Evolutionary conservation across 1,140 invertebrate species (phyloP).

Genomic region (Metaphire vulgaris): DNA sequence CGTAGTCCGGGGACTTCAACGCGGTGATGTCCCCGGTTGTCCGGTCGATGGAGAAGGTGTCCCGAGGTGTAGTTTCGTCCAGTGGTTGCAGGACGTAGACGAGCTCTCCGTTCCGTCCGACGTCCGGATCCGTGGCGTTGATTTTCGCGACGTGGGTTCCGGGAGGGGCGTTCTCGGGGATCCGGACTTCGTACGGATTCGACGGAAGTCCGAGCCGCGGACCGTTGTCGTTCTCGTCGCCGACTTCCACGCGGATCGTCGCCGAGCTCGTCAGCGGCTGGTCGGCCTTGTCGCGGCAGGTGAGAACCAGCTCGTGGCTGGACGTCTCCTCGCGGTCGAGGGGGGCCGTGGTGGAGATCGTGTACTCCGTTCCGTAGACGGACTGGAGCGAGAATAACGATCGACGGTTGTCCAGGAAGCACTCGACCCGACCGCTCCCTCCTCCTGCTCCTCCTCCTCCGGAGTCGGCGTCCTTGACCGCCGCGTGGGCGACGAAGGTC

Average conservation of each 20-base stretch:
- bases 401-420: constrained; percentile 35
- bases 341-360: constrained; percentile 33
- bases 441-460: constrained; percentile 11
- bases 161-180: constrained; percentile 37
- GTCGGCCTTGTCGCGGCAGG: constrained; percentile 39
- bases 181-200: constrained; percentile 5
- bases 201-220: constrained; percentile 58
- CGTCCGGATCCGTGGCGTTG: constrained; percentile 39
- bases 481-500: constrained; percentile 23
- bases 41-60: constrained; percentile 32
- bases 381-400: constrained; percentile 31
- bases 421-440: constrained; percentile 33
- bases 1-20: constrained; percentile 33
- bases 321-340: constrained; percentile 33
- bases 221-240: constrained; percentile 53
- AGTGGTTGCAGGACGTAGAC: constrained; percentile 49
- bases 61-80: constrained; percentile 19
- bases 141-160: constrained; percentile 35
- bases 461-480: constrained; percentile 17
- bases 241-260: constrained; percentile 52
- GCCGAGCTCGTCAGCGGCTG: constrained; percentile 32
- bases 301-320: constrained; percentile 30
- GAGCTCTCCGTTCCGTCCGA: constrained; percentile 34
- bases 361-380: constrained; percentile 34
- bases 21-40: constrained; percentile 31